Evolutionary conservation across 2,113 vertebrate genomes (phyloP).

Genomic region (Entelurus aequoreus): DNA sequence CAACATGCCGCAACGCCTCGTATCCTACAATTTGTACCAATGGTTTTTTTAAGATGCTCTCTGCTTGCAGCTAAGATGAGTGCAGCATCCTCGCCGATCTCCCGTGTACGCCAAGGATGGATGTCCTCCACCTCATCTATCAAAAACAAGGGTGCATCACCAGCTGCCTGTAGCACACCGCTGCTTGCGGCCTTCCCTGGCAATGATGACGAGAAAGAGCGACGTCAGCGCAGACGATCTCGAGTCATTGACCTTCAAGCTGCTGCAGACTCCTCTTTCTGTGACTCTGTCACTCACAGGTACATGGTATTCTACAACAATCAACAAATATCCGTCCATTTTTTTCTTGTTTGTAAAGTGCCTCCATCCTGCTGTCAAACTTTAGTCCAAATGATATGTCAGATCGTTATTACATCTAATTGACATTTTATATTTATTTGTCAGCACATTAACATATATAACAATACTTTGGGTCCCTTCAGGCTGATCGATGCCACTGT

Average conservation of each 20-base stretch:
- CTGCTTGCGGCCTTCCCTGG: conserved; percentile 75
- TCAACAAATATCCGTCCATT: not conserved
- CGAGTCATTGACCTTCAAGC: conserved; percentile 76
- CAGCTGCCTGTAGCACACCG: conserved; percentile 70
- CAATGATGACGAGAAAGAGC: conserved; percentile 88
- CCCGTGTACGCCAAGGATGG: conserved; percentile 59
- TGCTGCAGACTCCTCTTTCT: conserved; percentile 62
- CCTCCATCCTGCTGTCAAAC: too few species aligned
- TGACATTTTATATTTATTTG: too few species aligned
- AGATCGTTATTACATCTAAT: too few species aligned
- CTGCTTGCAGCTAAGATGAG: conserved; percentile 59
- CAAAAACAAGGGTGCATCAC: conserved; percentile 56
- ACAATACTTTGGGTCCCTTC: too few species aligned
- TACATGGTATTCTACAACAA: not conserved
- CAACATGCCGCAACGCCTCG: too few species aligned
- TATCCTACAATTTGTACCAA: too few species aligned
- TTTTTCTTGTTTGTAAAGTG: too few species aligned
- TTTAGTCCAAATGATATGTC: too few species aligned
- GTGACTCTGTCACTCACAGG: conserved; percentile 64
- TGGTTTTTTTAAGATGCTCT: not conserved
- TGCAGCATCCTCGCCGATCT: conserved; percentile 58
- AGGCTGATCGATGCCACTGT: too few species aligned
- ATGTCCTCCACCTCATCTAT: conserved; percentile 42
- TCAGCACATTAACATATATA: too few species aligned
- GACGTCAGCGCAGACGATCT: conserved; percentile 81